Conservation (phyloP, 2,888 invertebrate species). For the Cryptus viduatorius region DNA sequence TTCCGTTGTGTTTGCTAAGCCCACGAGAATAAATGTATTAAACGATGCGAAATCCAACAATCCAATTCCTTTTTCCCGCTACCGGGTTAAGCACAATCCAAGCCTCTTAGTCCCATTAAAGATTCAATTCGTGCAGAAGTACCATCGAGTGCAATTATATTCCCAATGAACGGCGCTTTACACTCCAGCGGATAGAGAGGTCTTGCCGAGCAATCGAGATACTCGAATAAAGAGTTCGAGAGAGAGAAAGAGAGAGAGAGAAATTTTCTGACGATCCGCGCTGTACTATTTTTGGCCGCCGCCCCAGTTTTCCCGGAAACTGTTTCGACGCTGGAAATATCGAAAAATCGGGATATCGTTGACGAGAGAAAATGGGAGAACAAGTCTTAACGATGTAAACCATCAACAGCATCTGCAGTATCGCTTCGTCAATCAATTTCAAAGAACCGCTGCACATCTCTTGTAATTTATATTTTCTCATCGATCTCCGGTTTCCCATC, state of each 20-base stretch:
- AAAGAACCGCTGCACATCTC: not conserved
- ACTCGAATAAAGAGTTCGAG: not conserved
- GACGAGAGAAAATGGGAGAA: not conserved
- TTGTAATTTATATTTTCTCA: no score
- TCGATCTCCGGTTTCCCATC: not conserved
- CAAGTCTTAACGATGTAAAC: conserved; percentile 1
- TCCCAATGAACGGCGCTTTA: conserved; percentile 49
- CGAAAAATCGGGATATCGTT: not conserved
- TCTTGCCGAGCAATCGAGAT: conserved; percentile 3
- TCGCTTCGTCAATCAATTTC: conserved; percentile 5
- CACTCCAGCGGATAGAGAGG: not conserved
- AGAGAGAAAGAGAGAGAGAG: not conserved
- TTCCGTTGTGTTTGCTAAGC: not conserved
- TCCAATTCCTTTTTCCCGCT: not conserved
- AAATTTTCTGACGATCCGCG: conserved; percentile 1
- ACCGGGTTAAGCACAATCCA: conserved; percentile 18
- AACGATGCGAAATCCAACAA: not conserved
- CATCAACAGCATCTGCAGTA: not conserved
- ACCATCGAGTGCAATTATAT: conserved; percentile 42
- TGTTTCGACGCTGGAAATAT: not conserved
- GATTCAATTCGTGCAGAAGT: not conserved
- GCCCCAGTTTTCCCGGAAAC: not conserved
- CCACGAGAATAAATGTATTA: not conserved
- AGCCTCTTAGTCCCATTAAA: conserved; percentile 3
- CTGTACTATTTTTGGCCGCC: not conserved